Evolutionary conservation across 2,888 invertebrate species (phyloP).

Genomic region (Alentia gelatinosa): DNA sequence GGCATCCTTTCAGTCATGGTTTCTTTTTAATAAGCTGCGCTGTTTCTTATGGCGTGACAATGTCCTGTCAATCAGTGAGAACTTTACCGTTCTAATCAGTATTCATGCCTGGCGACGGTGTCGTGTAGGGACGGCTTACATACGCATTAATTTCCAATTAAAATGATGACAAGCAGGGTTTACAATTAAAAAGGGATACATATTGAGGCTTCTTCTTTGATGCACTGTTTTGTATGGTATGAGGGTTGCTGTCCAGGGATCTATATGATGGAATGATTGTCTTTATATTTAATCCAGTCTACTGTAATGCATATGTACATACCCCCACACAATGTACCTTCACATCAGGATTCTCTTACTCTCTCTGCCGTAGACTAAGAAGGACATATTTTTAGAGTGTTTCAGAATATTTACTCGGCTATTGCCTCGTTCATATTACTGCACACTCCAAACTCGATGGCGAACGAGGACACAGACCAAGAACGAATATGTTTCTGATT

Average conservation of each 20-base stretch:
- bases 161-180: not conserved
- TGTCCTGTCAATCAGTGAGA: not conserved
- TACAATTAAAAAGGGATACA: conserved; percentile 7
- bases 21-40: not conserved
- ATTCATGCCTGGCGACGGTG: not conserved
- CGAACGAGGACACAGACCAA: too few relatives aligned
- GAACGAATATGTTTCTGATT: too few relatives aligned
- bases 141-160: conserved; percentile 22
- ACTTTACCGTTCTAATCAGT: not conserved
- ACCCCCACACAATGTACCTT: too few relatives aligned
- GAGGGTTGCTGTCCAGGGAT: not conserved
- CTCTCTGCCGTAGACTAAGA: too few relatives aligned
- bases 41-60: not conserved
- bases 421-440: too few relatives aligned
- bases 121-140: not conserved
- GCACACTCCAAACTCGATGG: too few relatives aligned
- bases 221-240: not conserved
- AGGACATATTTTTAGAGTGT: too few relatives aligned
- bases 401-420: too few relatives aligned
- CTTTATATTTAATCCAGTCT: too few relatives aligned
- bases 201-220: not conserved
- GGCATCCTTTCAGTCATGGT: too few relatives aligned
- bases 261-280: not conserved
- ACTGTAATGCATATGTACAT: too few relatives aligned
- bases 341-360: too few relatives aligned